Evolutionary conservation across 2,888 invertebrate species (phyloP), one percentile per base, ranked within the genome.

Genomic region (Leptopilina syphax): DNA sequence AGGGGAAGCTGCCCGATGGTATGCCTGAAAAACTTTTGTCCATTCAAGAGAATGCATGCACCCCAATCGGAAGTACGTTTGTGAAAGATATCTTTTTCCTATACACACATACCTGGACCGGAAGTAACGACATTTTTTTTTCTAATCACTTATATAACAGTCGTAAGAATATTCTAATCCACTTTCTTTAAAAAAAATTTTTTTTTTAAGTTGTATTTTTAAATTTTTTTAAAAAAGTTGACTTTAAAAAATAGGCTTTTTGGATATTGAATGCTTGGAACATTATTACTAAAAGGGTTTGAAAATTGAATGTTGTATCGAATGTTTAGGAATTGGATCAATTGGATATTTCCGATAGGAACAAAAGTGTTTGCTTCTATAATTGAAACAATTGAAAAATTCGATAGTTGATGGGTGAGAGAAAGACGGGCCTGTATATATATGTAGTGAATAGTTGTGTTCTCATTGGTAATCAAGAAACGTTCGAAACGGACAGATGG

Each of bases 21-120:
- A 79, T 77, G 84, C 85, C 88, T 85, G 91, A 86, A 87, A 90
- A 91, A 91, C 89, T 91, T 89, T 91, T 91, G 91, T 90, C 90
- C 89, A 87, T 88, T 88, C 81, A 65, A 73, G 81, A 84, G 80
- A 81, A 85, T 85, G 85, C 89, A 85, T 84, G 84, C 83, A 78
- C 86, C 85, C 88, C 88, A 89, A 89, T 89, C 86, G 87, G 87
- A 87, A 88, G 89, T 87, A 86, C 85, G 86, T 86, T 34, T 34
- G 34, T 86, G 81, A 86, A 86, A 82, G 86, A 83, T 88, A 86
- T 86, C 85, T 86, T 85, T 88, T 86, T 18, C 34, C 44, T 65
- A 18, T n/a, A 34, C 24, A 44, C 13, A 54, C 60, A 24, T 60
- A 24, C 65, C 65, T 77, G 13, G 65, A 65, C 65, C 47, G 63